Conservation (phyloP, 2,888 invertebrate species). For the Epinotia bilunana region DNA sequence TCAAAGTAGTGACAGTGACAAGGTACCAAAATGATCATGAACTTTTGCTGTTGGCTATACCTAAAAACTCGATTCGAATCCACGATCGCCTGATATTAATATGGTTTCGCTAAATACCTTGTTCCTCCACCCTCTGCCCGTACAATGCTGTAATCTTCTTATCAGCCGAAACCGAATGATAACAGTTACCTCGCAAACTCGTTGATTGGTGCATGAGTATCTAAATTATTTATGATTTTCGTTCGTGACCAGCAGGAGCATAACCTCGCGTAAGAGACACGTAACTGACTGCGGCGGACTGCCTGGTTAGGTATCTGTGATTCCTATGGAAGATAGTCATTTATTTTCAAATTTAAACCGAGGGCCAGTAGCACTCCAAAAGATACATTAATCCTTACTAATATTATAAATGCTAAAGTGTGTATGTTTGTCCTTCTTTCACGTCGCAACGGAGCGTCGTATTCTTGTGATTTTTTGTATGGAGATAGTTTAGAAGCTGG, state of each 20-base stretch:
- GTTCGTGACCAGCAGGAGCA: constrained; percentile 20
- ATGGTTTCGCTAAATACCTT: neutral
- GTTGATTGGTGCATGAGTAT: constrained; percentile 5
- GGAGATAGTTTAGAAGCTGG: too few species aligned
- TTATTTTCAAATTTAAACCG: too few species aligned
- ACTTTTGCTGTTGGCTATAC: too few species aligned
- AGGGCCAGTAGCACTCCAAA: too few species aligned
- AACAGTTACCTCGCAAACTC: constrained; percentile 10
- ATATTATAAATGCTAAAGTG: too few species aligned
- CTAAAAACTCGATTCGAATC: too few species aligned
- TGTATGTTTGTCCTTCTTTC: too few species aligned
- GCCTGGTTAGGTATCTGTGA: constrained; percentile 5
- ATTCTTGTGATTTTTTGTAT: too few species aligned
- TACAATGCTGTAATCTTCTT: neutral
- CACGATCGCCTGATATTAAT: neutral
- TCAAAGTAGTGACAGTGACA: too few species aligned
- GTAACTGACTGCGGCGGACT: constrained; percentile 19
- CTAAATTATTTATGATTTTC: constrained; percentile 8
- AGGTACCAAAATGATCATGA: too few species aligned
- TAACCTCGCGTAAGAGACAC: constrained; percentile 42
- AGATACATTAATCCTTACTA: too few species aligned
- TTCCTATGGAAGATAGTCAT: constrained; percentile 12
- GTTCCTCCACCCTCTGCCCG: neutral
- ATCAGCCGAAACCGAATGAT: constrained; percentile 2
- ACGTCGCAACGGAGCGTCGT: too few species aligned